These are phyloP conservation scores for zebrafish (Danio rerio) DNA, from an alignment of 2,113 vertebrate genomes.

Conservation along the genomic window GRCz12tu NC_133189.1:27591501-27592000, in stretches of 20 bases:
- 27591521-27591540: not conserved
- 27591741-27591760: too few species aligned
- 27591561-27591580: conserved; percentile 2
- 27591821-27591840: too few species aligned
- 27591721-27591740: too few species aligned
- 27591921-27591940: too few species aligned
- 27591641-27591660: not conserved
- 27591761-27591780: too few species aligned
- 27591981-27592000: too few species aligned
- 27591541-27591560: conserved; percentile 4
- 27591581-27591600: not conserved
- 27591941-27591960: too few species aligned
- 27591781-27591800: too few species aligned
- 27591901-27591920: not conserved
- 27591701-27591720: not conserved
- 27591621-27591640: not conserved
- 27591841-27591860: too few species aligned
- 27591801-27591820: too few species aligned
- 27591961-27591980: too few species aligned
- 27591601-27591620: not conserved
- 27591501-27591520: conserved; percentile 8
- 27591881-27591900: not conserved
- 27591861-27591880: too few species aligned
- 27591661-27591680: not conserved
- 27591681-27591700: not conserved